Base-by-base conservation (phyloP, 2,797 vertebrate species). In the Chaenodraco wilsoni region DNA sequence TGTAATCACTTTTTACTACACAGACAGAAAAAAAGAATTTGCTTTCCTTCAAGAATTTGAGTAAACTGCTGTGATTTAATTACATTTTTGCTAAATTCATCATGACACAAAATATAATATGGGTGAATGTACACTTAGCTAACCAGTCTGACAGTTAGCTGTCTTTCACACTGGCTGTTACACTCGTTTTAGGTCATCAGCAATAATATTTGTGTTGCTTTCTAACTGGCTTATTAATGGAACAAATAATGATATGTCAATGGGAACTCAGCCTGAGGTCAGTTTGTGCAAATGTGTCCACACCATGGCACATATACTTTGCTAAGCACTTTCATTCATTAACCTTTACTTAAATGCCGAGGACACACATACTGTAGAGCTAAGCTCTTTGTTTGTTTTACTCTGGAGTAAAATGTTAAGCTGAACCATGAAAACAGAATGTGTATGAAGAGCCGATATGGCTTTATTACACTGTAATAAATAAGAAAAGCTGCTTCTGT, bases 1-100 rank as follows among this genome's bases (percentile, higher is more conserved):
- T 86, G 77, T 76, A 73, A 63, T 72, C 67, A 69, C 55, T 74
- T 80, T 86, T 79, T 73, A 78, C 1, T 15, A 27, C 1, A 16
- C 45, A 60, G 14, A 43, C 23, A 50, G 33, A 64, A 57, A 48
- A 76, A 69, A 10, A 9, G 16, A 13, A 11, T 23, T 46, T 7
- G 3, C 11, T 74, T 61, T 62, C 17, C 16, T 76, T 12, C 21
- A 63, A 44, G 1, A 78, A 68, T 49, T n/a, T 54, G 59, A 58
- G 50, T 84, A 46, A 76, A 67, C 37, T 67, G 40, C 46, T 79
- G 9, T 56, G 10, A 44, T 14, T 23, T 9, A 37, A 7, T 37
- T 37, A 7, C 6, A 37, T 7, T 37, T 37, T 37, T 9, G 33
- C 33, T 7, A 37, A 37, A 37, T 7, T 37, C 33, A 37, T 37